A percentile compares a stretch with the other conserved stretches of the same genome.
Evolutionary conservation across 2,888 invertebrate species (phyloP).

Genomic region (Callyntrura guangdongensis): DNA sequence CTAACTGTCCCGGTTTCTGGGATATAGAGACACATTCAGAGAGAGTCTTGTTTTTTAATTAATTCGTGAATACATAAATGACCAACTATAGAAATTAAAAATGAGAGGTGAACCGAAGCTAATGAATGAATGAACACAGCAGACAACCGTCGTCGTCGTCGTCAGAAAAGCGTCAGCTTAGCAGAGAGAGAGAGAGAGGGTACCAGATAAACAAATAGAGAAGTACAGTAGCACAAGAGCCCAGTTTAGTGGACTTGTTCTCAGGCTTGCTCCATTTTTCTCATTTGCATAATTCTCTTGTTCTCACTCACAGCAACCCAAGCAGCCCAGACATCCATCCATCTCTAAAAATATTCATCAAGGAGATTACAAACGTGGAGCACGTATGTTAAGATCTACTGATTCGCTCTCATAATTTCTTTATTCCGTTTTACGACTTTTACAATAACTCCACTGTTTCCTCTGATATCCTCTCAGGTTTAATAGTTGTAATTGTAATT

Average conservation of each 20-base stretch:
- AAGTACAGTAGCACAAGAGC: conserved; percentile 67
- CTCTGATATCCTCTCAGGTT: conserved; percentile 28
- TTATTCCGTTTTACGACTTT: conserved; percentile 12
- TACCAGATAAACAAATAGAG: conserved; percentile 59
- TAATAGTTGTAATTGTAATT: conserved; percentile 42
- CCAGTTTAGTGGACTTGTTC: conserved; percentile 52
- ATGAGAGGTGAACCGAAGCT: conserved; percentile 74
- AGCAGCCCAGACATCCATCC: conserved; percentile 12
- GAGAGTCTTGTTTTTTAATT: conserved; percentile 44
- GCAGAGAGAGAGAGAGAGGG: background rate
- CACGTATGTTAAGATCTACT: too few relatives aligned
- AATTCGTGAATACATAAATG: conserved; percentile 38
- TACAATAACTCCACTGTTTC: conserved; percentile 11
- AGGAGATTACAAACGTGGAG: too few relatives aligned
- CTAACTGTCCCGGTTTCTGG: conserved; percentile 23
- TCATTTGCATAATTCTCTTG: conserved; percentile 79
- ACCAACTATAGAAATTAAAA: conserved; percentile 66
- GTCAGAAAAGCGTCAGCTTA: too few relatives aligned
- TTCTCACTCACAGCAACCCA: conserved; percentile 69
- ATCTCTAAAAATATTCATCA: conserved; percentile 46
- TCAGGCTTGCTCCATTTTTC: conserved; percentile 73
- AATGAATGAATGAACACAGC: conserved; percentile 69
- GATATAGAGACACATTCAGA: background rate
- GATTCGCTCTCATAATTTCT: conserved; percentile 76
- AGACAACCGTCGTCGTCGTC: background rate